Percentiles rank a stretch among this genome's conserved stretches.
phyloP scores from a whole-genome alignment of 2,888 invertebrate genomes.

The Cenopis cana region DNA sequence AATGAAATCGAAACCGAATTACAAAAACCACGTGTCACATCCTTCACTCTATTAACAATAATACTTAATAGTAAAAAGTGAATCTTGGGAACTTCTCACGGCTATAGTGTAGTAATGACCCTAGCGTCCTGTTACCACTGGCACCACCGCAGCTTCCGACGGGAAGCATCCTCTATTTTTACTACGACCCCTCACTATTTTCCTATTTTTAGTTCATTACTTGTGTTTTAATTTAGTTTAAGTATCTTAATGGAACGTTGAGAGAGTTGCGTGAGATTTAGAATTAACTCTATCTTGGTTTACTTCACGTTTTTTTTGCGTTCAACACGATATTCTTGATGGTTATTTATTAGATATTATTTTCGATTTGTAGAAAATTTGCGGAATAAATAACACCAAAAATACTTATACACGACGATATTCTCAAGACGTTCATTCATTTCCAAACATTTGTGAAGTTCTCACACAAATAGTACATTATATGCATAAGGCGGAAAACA shows the following conservation, averaged over 20 bases:
- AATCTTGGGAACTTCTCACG: slow-evolving; percentile 20
- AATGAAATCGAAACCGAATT: not conserved
- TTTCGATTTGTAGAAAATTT: no score
- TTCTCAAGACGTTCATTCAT: no score
- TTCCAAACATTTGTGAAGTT: no score
- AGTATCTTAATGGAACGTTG: slow-evolving; percentile 1
- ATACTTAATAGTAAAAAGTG: not conserved
- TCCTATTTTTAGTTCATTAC: slow-evolving; percentile 22
- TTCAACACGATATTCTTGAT: no score
- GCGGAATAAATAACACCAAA: no score
- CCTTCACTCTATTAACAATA: slow-evolving; percentile 16
- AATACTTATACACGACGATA: not conserved
- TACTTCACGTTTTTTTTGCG: not conserved
- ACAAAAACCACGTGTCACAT: slow-evolving; percentile 10
- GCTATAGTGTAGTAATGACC: slow-evolving; percentile 18
- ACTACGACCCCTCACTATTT: slow-evolving; percentile 17
- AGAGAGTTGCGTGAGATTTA: slow-evolving; percentile 19
- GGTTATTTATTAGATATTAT: no score
- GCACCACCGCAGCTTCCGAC: slow-evolving; percentile 28
- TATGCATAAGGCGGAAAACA: no score
- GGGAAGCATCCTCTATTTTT: slow-evolving; percentile 26
- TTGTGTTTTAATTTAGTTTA: slow-evolving; percentile 19
- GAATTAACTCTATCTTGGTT: not conserved
- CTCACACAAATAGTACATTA: no score
- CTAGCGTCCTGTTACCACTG: slow-evolving; percentile 25